Conservation (phyloP, 2,113 vertebrate genomes). For the Holacanthus passer region DNA sequence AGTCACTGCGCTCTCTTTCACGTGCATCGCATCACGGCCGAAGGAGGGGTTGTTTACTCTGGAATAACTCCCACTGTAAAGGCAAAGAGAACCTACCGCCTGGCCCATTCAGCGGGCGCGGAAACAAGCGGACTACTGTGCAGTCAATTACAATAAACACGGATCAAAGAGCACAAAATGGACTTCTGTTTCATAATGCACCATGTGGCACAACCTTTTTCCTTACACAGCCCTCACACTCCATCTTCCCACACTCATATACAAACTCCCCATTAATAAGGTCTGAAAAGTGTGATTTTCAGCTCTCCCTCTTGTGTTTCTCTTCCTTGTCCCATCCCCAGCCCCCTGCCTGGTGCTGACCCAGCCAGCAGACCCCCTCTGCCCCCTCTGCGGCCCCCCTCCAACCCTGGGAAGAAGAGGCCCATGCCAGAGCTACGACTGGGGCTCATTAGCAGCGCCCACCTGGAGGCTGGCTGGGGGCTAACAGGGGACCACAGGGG, state of each 20-base stretch:
- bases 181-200: constrained; percentile 66
- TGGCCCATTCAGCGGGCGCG: constrained; percentile 64
- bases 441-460: constrained; percentile 89
- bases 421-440: constrained; percentile 79
- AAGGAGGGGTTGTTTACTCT: constrained; percentile 78
- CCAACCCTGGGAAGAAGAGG: constrained; percentile 83
- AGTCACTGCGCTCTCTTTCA: constrained; percentile 78
- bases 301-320: constrained; percentile 62
- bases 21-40: constrained; percentile 54
- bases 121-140: constrained; percentile 73
- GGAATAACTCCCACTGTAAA: constrained; percentile 77
- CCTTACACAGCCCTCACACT: constrained; percentile 40
- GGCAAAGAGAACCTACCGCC: constrained; percentile 70
- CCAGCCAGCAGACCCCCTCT: constrained; percentile 70
- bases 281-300: constrained; percentile 76
- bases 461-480: constrained; percentile 87
- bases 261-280: constrained; percentile 74
- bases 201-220: constrained; percentile 72
- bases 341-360: constrained; percentile 80
- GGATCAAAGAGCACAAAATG: constrained; percentile 73
- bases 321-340: constrained; percentile 69
- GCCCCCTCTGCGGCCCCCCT: constrained; percentile 64
- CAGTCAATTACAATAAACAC: constrained; percentile 72
- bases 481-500: constrained; percentile 78
- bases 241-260: constrained; percentile 77